Evolutionary conservation across 2,888 invertebrate genomes (phyloP).

Genomic region (Sisyra nigra): DNA sequence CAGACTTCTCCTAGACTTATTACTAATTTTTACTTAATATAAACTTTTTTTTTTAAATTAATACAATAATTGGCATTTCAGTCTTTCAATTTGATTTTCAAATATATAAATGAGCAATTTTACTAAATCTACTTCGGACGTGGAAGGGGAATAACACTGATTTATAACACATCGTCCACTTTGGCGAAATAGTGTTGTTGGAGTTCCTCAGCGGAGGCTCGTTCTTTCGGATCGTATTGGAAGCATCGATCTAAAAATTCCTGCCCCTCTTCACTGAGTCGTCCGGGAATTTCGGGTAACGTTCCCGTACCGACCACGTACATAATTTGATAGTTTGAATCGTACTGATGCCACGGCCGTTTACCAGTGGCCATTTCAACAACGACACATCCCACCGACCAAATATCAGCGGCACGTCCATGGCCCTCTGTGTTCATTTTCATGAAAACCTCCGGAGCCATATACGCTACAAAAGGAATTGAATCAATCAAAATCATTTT

Average conservation of each 20-base stretch:
- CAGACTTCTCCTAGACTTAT: too few relatives aligned
- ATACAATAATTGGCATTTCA: too few relatives aligned
- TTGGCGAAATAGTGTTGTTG: constrained; percentile 62
- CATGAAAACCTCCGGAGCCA: constrained; percentile 93
- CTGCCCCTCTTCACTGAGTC: constrained; percentile 66
- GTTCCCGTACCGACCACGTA: constrained; percentile 91
- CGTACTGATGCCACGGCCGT: constrained; percentile 85
- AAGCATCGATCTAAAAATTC: constrained; percentile 67
- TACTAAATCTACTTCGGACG: too few relatives aligned
- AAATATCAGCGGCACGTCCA: constrained; percentile 87
- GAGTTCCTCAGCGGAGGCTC: constrained; percentile 55
- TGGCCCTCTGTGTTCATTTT: constrained; percentile 64
- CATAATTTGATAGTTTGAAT: constrained; percentile 91
- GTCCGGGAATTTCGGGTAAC: constrained; percentile 56
- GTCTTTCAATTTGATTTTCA: too few relatives aligned
- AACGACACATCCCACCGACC: constrained; percentile 92
- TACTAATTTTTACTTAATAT: too few relatives aligned
- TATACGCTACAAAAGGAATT: constrained; percentile 53
- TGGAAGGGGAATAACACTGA: too few relatives aligned
- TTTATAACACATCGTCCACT: constrained; percentile 22
- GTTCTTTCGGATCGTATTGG: constrained; percentile 59
- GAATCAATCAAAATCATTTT: constrained; percentile 1
- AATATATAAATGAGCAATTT: too few relatives aligned
- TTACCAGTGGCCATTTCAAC: constrained; percentile 91
- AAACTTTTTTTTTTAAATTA: too few relatives aligned